Evolutionary conservation across 2,113 vertebrate genomes (phyloP).

Genomic region (Burhinus bistriatus): DNA sequence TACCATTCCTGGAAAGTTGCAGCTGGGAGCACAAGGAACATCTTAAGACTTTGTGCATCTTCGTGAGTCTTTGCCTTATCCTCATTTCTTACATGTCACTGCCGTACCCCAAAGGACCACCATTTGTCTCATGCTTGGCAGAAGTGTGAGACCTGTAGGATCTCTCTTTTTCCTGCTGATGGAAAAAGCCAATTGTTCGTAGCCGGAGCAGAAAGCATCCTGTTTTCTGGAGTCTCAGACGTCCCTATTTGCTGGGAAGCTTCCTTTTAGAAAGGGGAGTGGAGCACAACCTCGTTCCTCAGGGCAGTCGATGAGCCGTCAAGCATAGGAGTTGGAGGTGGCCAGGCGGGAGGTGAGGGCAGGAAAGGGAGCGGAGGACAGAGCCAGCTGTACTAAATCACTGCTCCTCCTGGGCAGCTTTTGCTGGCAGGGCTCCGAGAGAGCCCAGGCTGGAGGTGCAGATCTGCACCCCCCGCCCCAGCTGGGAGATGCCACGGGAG

Average conservation of each 20-base stretch:
- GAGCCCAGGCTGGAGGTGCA: neutral
- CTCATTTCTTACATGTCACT: neutral
- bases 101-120: neutral
- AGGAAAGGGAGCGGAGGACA: neutral
- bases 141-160: neutral
- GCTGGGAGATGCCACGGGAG: neutral
- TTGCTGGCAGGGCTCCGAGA: neutral
- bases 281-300: neutral
- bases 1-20: neutral
- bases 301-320: neutral
- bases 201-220: neutral
- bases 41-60: neutral
- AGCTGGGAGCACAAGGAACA: neutral
- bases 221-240: neutral
- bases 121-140: accelerated
- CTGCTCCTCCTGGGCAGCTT: neutral
- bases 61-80: neutral
- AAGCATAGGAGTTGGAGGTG: neutral
- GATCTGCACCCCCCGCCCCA: neutral
- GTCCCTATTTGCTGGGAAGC: neutral
- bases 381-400: slow-evolving; percentile 18
- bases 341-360: neutral
- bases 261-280: neutral
- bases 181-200: neutral
- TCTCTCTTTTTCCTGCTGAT: neutral